phyloP scores from a whole-genome alignment of 2,888 invertebrate genomes.

The Lithophane leautieri region DNA sequence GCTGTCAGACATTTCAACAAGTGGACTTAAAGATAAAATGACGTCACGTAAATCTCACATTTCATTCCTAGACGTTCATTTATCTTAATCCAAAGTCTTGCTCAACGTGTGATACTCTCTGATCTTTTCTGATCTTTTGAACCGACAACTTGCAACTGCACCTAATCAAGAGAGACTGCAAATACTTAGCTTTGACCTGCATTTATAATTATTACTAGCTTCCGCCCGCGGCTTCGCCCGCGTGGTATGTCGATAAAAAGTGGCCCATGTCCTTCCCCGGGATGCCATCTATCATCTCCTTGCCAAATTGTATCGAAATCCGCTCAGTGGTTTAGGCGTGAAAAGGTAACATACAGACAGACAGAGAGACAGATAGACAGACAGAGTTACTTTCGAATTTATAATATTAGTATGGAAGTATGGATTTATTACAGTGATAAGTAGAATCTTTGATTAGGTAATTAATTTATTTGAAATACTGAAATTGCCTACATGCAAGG shows the following conservation, averaged over 20 bases:
- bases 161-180: not conserved
- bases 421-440: no score
- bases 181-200: constrained; percentile 16
- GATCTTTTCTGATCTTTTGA: constrained; percentile 54
- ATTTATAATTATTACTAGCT: constrained; percentile 4
- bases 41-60: not conserved
- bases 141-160: constrained; percentile 14
- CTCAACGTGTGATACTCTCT: constrained; percentile 17
- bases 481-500: no score
- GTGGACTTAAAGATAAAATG: not conserved
- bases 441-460: not conserved
- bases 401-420: no score
- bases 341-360: no score
- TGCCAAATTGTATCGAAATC: no score
- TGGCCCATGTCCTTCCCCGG: no score
- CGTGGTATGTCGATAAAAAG: no score
- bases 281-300: no score
- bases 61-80: not conserved
- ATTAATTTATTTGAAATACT: constrained; percentile 2
- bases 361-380: no score
- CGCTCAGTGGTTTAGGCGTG: no score
- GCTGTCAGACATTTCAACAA: not conserved
- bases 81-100: constrained; percentile 9
- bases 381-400: no score
- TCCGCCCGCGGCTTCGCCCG: no score